Evolutionary conservation across 2,888 invertebrate genomes (phyloP).

Genomic region (Trachelus troglodyta): DNA sequence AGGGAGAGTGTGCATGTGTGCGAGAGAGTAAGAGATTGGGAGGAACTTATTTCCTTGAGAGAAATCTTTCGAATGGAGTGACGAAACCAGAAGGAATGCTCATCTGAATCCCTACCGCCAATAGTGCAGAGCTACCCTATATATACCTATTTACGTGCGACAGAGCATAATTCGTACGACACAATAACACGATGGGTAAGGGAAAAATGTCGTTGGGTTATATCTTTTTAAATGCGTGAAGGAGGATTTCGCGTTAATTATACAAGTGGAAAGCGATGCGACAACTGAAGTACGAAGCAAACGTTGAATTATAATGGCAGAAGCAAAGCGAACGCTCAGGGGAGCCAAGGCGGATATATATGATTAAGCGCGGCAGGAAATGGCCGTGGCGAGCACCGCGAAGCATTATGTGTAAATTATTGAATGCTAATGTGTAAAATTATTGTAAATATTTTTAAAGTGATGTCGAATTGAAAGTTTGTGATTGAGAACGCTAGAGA

Average conservation of each 20-base stretch:
- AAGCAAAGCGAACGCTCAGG: too few species aligned
- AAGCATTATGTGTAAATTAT: constrained; percentile 51
- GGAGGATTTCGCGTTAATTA: background rate
- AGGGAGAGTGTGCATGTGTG: constrained; percentile 17
- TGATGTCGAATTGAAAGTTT: constrained; percentile 9
- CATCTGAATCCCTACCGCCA: too few species aligned
- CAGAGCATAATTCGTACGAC: too few species aligned
- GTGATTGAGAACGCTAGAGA: constrained; percentile 20
- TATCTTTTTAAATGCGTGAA: background rate
- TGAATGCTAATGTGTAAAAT: constrained; percentile 46
- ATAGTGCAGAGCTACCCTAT: too few species aligned
- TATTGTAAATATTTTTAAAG: constrained; percentile 56
- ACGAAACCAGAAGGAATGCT: too few species aligned
- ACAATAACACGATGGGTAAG: too few species aligned
- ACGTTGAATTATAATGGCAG: background rate
- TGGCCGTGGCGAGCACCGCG: constrained; percentile 19
- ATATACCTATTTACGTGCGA: too few species aligned
- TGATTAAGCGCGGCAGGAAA: background rate
- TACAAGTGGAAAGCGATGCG: background rate
- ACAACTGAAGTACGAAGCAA: background rate
- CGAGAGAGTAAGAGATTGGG: background rate
- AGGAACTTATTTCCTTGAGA: too few species aligned
- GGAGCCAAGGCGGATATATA: too few species aligned
- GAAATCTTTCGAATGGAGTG: too few species aligned
- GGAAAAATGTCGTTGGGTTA: too few species aligned